Base-by-base conservation (phyloP, 2,888 invertebrate genomes). In the Deladenus siricidicola region DNA sequence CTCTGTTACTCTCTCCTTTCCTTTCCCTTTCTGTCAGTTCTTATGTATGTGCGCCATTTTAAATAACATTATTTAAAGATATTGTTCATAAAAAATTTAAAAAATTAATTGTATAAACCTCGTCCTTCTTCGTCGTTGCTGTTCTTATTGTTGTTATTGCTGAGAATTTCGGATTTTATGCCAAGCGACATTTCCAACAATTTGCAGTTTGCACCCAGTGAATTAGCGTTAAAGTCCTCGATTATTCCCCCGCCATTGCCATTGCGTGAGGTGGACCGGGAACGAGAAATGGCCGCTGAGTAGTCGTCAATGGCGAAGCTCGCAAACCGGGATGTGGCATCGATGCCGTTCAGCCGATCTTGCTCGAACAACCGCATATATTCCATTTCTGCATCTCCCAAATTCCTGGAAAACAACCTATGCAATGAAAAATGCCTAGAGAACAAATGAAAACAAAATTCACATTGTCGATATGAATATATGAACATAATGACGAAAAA, bases 361-460 rank as follows among this genome's bases (percentile, higher is more conserved):
- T 60, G 60, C 26, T 64, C 64, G 52, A 64, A 64, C 21, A 64
- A 56, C 17, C 59, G 47, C 45, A 64, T 34, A 43, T 64, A 64
- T 39, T 64, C 64, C 2, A 59, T 44, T 39, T 64, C 64, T 14
- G 64, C 64, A 23, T 63, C 64, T n/a, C 64, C 64, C 30, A 64
- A 48, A 48, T 67, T 64, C 21, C 64, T 64, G 55, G 43, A 64
- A 52, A 44, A 24, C 24, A 8, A 4, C n/a, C n/a, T n/a, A n/a
- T n/a, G n/a, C n/a, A n/a, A n/a, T n/a, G n/a, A n/a, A n/a, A n/a
- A n/a, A n/a, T n/a, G n/a, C n/a, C n/a, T n/a, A 42, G 17, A 14
- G 14, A 14, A 42, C 17, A 42, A 42, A 42, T 17, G 17, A 14
- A 42, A 42, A 17, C 42, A 42, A 42, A 14, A 42, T 51, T 48